Evolutionary conservation across 2,797 vertebrate genomes (phyloP), one percentile per base, ranked within the genome.

Genomic region (Eulemur rubriventer): DNA sequence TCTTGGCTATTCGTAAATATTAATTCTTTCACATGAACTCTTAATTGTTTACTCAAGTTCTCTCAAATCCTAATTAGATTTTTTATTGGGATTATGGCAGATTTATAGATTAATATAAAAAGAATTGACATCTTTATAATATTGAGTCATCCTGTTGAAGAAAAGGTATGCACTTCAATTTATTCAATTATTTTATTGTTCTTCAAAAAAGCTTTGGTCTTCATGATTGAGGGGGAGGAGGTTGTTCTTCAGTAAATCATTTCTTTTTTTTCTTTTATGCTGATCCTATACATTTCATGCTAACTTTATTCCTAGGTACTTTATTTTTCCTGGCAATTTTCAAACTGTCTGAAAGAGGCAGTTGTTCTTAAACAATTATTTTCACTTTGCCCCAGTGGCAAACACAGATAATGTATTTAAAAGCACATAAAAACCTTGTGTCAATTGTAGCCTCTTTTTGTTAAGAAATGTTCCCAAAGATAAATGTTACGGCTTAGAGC

Each of bases 401-500:
- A 22, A 76, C 90, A 93, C 52, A 95, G 95, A 85, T 96, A 24
- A 93, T 97, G 89, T 86, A 89, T 75, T 96, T 43, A 75, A 94
- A 92, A 90, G 35, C 43, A 93, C 86, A 41, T 94, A 96, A 97
- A 97, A 95, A 41, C 43, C 6, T 90, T 35, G 46, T 93, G 83
- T 96, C 59, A 59, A 1, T 96, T 96, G 94, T 91, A 86, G 70
- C 65, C 12, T 90, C 76, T 89, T 96, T 95, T 86, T 95, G 92
- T 81, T 96, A 92, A 67, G 96, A 96, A 94, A 90, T 92, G 87
- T 95, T 95, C 76, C 48, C 81, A 97, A 30, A 78, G 94, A 98
- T 95, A 97, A 97, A 89, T 95, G 92, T 91, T 96, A 93, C 97
- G 91, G 96, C 70, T 85, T n/a, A 41, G 70, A 96, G 26, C 43